phyloP scores from a whole-genome alignment of 1,140 invertebrate species.

The Holcopasites calliopsidis region DNA sequence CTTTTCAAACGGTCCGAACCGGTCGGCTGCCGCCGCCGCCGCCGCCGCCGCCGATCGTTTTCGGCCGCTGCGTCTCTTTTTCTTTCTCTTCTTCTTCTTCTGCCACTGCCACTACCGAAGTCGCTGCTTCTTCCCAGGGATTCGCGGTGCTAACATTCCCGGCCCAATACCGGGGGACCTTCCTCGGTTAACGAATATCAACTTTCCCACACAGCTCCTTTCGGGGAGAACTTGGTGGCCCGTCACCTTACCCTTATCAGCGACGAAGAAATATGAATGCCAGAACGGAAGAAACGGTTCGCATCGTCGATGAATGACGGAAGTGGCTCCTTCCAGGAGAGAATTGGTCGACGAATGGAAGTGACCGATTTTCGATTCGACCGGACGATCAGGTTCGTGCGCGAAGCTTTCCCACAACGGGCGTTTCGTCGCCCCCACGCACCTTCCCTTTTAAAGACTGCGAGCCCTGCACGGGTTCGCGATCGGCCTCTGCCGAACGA shows the following conservation, averaged over 20 bases:
- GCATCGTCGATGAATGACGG: not conserved
- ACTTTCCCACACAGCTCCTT: constrained; percentile 71
- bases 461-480: constrained; percentile 10
- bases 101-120: constrained; percentile 40
- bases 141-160: constrained; percentile 67
- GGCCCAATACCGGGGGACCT: constrained; percentile 44
- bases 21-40: no score
- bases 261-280: not conserved
- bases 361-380: not conserved
- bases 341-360: not conserved
- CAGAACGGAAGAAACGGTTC: not conserved
- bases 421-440: constrained; percentile 48
- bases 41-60: constrained; percentile 59
- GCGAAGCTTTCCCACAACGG: constrained; percentile 57
- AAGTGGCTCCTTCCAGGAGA: not conserved
- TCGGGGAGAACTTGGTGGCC: no score
- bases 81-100: constrained; percentile 31
- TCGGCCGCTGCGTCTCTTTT: constrained; percentile 37
- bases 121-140: constrained; percentile 56
- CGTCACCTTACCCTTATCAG: not conserved
- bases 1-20: constrained; percentile 62
- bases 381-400: not conserved
- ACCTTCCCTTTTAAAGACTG: constrained; percentile 63
- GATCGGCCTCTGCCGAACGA: not conserved
- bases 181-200: constrained; percentile 45